A percentile compares a stretch with the other conserved stretches of the same genome.
Conservation (phyloP, 2,113 vertebrate species). For the Calidris pugnax region DNA sequence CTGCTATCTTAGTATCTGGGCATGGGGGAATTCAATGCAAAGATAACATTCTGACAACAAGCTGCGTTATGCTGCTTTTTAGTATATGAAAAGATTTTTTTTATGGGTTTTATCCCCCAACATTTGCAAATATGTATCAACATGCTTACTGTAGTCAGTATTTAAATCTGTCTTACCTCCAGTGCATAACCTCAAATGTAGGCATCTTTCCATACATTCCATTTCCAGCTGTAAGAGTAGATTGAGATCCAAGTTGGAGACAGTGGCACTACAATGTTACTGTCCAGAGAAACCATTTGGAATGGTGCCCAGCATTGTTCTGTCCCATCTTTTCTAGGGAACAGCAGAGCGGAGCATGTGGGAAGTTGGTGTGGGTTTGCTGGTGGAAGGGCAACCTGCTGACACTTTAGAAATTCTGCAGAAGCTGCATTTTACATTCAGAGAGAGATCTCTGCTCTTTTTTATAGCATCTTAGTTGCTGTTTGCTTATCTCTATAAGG, state of each 20-base stretch:
- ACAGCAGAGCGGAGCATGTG: not conserved
- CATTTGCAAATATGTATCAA: not conserved
- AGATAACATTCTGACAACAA: not conserved
- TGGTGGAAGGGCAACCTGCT: not conserved
- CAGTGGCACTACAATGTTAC: not conserved
- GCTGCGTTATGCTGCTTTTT: not conserved
- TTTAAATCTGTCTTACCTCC: not conserved
- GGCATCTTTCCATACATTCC: not conserved
- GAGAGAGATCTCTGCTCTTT: not conserved
- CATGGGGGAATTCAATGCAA: not conserved
- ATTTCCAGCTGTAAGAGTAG: not conserved
- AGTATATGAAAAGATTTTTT: not conserved
- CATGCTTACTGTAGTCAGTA: not conserved
- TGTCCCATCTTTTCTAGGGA: not conserved
- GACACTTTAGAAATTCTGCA: not conserved
- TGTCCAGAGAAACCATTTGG: not conserved
- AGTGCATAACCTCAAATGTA: too few relatives aligned
- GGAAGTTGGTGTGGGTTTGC: not conserved
- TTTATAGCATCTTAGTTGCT: not conserved
- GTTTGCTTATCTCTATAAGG: not conserved
- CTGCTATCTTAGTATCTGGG: not conserved
- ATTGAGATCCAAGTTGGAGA: not conserved
- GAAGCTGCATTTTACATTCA: not conserved
- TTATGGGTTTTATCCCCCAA: not conserved
- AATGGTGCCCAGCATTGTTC: not conserved